Percentiles rank a stretch among this genome's conserved stretches.
These are phyloP conservation scores for Poeciliopsis gracilis DNA, from an alignment of 2,797 vertebrate genomes.

Conservation along the genomic window DNA sequence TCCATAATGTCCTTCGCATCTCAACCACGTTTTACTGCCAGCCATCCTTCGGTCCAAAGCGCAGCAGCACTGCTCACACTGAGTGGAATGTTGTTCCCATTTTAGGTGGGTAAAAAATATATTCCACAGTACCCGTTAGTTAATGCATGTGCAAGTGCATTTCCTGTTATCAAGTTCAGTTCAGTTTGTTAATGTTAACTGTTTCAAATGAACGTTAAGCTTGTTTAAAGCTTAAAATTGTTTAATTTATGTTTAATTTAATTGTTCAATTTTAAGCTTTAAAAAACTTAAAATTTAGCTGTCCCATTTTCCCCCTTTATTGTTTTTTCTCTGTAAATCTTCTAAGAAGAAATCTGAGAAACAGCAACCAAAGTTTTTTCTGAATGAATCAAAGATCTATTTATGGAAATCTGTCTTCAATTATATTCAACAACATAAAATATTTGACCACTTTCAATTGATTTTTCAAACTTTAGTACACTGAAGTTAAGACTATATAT, in stretches of 20 bases:
- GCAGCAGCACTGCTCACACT: constrained; percentile 7
- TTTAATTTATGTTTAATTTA: no score
- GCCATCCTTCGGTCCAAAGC: not conserved
- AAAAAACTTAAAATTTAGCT: not conserved
- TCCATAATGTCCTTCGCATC: constrained; percentile 1
- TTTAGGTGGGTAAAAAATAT: not conserved
- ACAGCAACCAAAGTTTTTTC: no score
- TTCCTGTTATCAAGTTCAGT: not conserved
- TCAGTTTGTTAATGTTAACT: not conserved
- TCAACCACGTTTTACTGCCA: constrained; percentile 4
- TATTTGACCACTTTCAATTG: no score
- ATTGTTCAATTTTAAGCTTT: no score
- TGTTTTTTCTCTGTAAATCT: no score
- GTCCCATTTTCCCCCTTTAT: not conserved
- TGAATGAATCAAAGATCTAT: no score
- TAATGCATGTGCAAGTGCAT: not conserved
- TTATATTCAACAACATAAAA: no score
- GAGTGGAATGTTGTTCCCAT: not conserved
- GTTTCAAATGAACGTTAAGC: not conserved
- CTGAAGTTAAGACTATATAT: no score
- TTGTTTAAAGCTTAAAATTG: no score
- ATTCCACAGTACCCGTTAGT: not conserved
- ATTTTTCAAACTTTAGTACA: no score
- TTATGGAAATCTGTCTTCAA: no score
- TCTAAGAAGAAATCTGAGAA: no score